These are phyloP conservation scores for Sussaba pulchella DNA, from an alignment of 2,888 invertebrate genomes.

Conservation along the genomic window DNA sequence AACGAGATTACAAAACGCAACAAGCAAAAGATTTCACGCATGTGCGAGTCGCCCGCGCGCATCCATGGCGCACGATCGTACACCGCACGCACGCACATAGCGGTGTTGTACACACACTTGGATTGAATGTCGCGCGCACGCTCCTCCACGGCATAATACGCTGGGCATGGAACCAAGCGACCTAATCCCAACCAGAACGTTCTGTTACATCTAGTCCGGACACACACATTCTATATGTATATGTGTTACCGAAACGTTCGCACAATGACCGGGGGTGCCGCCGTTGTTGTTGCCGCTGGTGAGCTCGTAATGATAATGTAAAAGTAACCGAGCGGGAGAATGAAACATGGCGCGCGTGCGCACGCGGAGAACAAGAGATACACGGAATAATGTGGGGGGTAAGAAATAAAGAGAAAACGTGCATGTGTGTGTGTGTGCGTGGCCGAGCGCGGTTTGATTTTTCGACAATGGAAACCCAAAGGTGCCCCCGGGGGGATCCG, in stretches of 20 bases:
- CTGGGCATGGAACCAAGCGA: conserved; percentile 63
- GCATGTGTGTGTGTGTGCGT: too few relatives aligned
- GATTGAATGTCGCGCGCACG: conserved; percentile 78
- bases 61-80: too few relatives aligned
- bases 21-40: conserved; percentile 80
- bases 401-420: conserved; percentile 72
- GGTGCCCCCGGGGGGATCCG: conserved; percentile 67
- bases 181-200: conserved; percentile 68
- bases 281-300: conserved; percentile 30
- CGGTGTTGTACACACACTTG: conserved; percentile 34
- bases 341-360: conserved; percentile 33
- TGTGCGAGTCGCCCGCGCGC: conserved; percentile 70
- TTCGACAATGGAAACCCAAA: conserved; percentile 75
- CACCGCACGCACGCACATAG: conserved; percentile 1
- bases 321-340: conserved; percentile 69
- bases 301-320: conserved; percentile 71
- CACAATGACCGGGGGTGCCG: conserved; percentile 63
- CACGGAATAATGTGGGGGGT: conserved; percentile 10
- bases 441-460: conserved; percentile 76
- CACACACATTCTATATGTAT: conserved; percentile 17
- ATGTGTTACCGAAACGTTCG: conserved; percentile 12
- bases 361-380: conserved; percentile 19
- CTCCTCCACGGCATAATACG: conserved; percentile 62
- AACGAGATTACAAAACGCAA: conserved; percentile 78
- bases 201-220: conserved; percentile 39